Base-by-base conservation (phyloP, 1,140 invertebrate species). In the Magallana gigas region DNA sequence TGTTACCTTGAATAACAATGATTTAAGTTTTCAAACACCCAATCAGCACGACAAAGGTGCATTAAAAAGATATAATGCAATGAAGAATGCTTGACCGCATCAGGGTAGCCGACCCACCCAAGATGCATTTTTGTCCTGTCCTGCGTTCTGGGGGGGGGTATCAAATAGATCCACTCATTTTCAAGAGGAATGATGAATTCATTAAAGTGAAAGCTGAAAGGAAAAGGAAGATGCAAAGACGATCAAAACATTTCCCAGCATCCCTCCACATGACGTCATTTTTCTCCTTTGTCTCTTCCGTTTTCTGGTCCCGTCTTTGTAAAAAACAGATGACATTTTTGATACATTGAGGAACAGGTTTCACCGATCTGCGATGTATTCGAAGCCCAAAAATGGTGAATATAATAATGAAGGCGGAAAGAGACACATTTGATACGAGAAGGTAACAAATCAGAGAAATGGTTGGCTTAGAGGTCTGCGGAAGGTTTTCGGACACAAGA, bases 401-500 rank as follows among this genome's bases (percentile, higher is more conserved):
- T 8, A 86, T 18, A 60, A 81, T 76, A 23, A 86, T 86, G 29
- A 80, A 29, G 7, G 48, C 29, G 36, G 57, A 80, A 8, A 80
- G 29, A 23, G 59, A 29, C 8, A 86, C 57, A 57, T 86, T 76
- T 58, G 76, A 18, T 23, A 88, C 62, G 1, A 88, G 68, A 9
- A 81, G 29, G 11, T 80, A 48, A 14, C 82, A 84, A 23, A 88
- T 60, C 0, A 58, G 23, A 9, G 87, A 57, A 48, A 85, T 85
- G 8, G 29, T 16, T 8, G 87, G 87, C 36, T 60, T 6, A 8
- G 87, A 84, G 1, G 83, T 80, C 8, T 68, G 60, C 14, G 83
- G 87, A 3, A 88, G 82, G 18, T 64, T 80, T 59, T 59, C 83
- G 5, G 87, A 76, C 8, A 83, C 48, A 56, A 88, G 68, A 9